Conservation (phyloP, 2,797 vertebrate genomes). For the Helostoma temminkii region DNA sequence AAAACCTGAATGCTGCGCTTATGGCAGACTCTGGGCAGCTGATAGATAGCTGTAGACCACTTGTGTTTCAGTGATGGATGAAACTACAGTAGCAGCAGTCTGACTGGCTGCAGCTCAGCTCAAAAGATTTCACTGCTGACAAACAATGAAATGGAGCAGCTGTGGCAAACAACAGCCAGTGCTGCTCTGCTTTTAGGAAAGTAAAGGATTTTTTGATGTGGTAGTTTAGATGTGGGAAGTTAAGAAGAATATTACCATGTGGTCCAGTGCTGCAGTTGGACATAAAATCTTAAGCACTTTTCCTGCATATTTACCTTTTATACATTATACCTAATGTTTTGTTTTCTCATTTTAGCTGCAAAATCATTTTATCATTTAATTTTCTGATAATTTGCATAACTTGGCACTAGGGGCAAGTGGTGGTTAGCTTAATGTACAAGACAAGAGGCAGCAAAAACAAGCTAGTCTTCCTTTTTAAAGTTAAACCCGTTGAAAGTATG, state of each 20-base stretch:
- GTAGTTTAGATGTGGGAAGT: no score
- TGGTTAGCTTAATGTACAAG: neutral
- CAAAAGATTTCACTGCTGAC: slow-evolving; percentile 49
- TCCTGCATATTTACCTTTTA: neutral
- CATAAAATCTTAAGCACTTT: neutral
- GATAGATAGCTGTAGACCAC: slow-evolving; percentile 52
- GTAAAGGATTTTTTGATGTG: slow-evolving; percentile 24
- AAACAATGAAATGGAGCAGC: slow-evolving; percentile 49
- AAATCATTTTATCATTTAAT: no score
- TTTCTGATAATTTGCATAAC: no score
- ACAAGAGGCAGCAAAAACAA: no score
- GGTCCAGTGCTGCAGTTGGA: neutral
- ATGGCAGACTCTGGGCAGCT: slow-evolving; percentile 4
- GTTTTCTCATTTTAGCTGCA: no score
- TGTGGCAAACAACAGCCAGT: slow-evolving; percentile 38
- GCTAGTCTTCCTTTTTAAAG: no score
- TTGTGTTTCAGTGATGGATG: slow-evolving; percentile 47
- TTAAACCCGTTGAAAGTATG: no score
- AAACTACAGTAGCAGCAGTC: slow-evolving; percentile 33
- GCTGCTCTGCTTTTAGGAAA: slow-evolving; percentile 16
- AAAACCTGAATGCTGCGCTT: slow-evolving; percentile 24
- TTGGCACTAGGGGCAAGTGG: no score
- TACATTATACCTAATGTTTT: no score
- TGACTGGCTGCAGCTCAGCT: slow-evolving; percentile 29
- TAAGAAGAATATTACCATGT: neutral